A percentile compares a stretch with the other conserved stretches of the same genome.
These are phyloP conservation scores for Allophyes oxyacanthae DNA, from an alignment of 2,888 invertebrate species.

Conservation along the genomic window DNA sequence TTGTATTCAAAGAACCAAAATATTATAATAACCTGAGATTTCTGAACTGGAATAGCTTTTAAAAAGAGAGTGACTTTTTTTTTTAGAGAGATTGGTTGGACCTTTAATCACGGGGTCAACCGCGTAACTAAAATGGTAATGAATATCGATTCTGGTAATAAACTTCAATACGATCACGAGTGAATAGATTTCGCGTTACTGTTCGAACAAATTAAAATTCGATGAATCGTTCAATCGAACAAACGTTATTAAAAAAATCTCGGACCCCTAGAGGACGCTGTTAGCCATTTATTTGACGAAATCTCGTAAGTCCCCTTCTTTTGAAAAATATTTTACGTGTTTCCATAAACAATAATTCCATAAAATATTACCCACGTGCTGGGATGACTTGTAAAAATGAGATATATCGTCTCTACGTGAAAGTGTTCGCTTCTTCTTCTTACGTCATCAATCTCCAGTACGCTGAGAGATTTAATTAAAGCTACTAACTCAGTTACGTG, in stretches of 20 bases:
- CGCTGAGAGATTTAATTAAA: conserved; percentile 72
- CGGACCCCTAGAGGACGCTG: no score
- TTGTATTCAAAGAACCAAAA: conserved; percentile 16
- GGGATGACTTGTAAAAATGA: conserved; percentile 47
- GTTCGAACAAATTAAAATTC: no score
- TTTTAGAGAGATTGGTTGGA: no score
- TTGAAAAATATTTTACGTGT: conserved; percentile 13
- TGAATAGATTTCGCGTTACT: no score
- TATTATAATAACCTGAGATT: conserved; percentile 14
- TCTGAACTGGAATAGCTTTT: conserved; percentile 7
- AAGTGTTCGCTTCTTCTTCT: conserved; percentile 53
- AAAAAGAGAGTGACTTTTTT: conserved; percentile 2
- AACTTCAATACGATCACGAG: no score
- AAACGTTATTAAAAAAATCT: no score
- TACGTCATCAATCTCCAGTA: conserved; percentile 65
- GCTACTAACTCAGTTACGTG: conserved; percentile 60
- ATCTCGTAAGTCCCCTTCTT: no score
- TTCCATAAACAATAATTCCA: conserved; percentile 24
- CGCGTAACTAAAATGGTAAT: no score
- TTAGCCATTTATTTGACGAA: no score
- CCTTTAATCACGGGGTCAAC: no score
- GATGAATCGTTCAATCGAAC: no score
- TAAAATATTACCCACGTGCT: conserved; percentile 8
- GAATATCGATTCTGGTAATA: no score
- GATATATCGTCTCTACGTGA: conserved; percentile 63